Evolutionary conservation across 2,113 vertebrate genomes (phyloP).

Genomic region (Catharus minimus): DNA sequence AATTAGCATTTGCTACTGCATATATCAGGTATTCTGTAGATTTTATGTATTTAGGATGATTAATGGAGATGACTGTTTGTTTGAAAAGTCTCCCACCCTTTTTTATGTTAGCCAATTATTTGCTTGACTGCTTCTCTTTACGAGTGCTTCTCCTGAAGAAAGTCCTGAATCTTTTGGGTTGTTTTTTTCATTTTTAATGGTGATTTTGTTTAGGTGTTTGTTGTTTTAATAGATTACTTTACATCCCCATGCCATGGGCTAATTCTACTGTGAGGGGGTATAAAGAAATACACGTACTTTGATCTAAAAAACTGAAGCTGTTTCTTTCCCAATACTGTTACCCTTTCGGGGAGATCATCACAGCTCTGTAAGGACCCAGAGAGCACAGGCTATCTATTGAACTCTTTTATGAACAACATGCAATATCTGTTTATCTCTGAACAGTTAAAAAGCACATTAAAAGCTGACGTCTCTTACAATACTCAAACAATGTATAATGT

Average conservation of each 20-base stretch:
- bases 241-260: background rate
- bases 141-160: background rate
- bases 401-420: background rate
- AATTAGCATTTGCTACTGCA: background rate
- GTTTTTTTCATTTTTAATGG: background rate
- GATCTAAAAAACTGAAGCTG: background rate
- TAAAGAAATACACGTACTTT: background rate
- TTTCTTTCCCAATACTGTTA: background rate
- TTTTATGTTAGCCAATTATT: background rate
- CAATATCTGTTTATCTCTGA: background rate
- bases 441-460: background rate
- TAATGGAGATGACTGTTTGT: background rate
- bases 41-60: background rate
- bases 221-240: background rate
- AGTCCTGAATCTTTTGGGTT: background rate
- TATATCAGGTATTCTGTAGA: background rate
- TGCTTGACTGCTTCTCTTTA: background rate
- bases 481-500: background rate
- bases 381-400: background rate
- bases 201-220: background rate
- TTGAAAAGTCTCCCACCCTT: background rate
- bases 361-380: background rate
- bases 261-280: background rate
- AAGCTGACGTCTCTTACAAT: background rate
- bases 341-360: background rate